A percentile compares a stretch with the other conserved stretches of the same genome.
Evolutionary conservation across 2,113 vertebrate species (phyloP).

Genomic region (Cyanoliseus patagonus): DNA sequence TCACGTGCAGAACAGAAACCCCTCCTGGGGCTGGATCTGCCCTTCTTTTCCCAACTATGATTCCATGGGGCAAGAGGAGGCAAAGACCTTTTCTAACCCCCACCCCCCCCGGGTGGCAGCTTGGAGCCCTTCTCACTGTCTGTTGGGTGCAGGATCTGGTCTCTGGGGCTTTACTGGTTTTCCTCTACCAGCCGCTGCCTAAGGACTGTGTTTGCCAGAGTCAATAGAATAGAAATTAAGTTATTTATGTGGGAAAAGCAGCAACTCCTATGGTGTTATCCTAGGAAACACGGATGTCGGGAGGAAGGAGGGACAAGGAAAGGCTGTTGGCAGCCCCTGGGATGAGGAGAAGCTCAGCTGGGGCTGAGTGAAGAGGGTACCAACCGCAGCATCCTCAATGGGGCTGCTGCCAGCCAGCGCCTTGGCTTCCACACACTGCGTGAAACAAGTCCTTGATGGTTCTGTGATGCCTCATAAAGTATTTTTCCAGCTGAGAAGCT

Average conservation of each 20-base stretch:
- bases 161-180: neutral
- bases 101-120: neutral
- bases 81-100: neutral
- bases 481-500: neutral
- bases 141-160: neutral
- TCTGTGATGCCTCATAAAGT: neutral
- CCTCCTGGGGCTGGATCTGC: neutral
- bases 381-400: neutral
- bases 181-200: neutral
- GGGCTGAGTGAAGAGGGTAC: neutral
- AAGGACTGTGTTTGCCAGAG: neutral
- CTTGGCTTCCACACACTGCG: neutral
- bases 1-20: neutral
- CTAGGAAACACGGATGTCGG: neutral
- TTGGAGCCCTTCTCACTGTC: neutral
- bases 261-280: neutral
- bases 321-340: neutral
- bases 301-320: neutral
- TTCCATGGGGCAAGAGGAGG: neutral
- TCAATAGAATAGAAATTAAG: conserved; percentile 36
- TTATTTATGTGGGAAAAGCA: conserved; percentile 31
- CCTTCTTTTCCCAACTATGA: neutral
- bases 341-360: neutral
- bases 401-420: accelerated
- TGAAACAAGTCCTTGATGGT: neutral